Evolutionary conservation across 2,888 invertebrate genomes (phyloP).

Genomic region (Apamea anceps): DNA sequence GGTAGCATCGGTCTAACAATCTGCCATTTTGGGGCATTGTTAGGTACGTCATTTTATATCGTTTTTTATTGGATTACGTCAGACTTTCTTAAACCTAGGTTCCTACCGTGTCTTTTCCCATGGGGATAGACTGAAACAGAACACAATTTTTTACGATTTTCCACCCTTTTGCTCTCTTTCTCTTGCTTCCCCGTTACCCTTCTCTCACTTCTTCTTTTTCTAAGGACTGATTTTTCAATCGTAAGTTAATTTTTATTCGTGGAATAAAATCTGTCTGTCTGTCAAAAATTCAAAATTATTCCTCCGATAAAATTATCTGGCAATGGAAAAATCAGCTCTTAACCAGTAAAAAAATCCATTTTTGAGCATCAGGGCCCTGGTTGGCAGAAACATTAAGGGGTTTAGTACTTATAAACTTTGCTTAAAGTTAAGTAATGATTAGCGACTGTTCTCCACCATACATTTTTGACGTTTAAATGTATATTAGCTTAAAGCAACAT

Average conservation of each 20-base stretch:
- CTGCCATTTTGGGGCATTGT: slow-evolving; percentile 37
- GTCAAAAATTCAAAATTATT: too few species aligned
- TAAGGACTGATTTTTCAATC: too few species aligned
- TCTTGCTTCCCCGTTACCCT: not conserved
- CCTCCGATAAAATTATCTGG: too few species aligned
- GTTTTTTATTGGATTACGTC: slow-evolving; percentile 2
- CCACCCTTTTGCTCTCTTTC: too few species aligned
- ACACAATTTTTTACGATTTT: not conserved
- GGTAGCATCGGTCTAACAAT: slow-evolving; percentile 50
- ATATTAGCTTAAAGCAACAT: too few species aligned
- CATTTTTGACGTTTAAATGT: too few species aligned
- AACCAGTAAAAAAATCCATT: not conserved
- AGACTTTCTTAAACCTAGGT: not conserved
- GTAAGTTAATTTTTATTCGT: too few species aligned
- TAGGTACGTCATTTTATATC: not conserved
- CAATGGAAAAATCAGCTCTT: too few species aligned
- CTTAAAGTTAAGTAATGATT: too few species aligned
- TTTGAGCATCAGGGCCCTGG: not conserved
- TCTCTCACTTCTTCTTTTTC: not conserved
- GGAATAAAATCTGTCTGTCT: too few species aligned
- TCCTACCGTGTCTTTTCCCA: not conserved
- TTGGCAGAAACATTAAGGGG: not conserved
- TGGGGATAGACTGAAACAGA: not conserved
- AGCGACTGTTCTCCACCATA: too few species aligned
- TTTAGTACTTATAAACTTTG: too few species aligned